Percentiles rank a stretch among this genome's conserved stretches.
Conservation (phyloP, 2,888 invertebrate species). For the Tubulanus polymorphus region DNA sequence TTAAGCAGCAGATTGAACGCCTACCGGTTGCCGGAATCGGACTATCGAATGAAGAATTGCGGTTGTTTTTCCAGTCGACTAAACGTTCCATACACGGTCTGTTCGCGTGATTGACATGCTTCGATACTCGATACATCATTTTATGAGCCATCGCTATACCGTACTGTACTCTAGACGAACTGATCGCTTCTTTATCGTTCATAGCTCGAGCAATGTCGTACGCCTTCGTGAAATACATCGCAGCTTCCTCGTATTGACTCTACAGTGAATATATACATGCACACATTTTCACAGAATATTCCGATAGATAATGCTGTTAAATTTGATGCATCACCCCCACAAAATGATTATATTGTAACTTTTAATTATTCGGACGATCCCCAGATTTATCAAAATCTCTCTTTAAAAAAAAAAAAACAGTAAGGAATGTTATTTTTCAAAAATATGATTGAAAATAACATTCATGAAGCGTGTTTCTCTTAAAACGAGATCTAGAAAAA, state of each 20-base stretch:
- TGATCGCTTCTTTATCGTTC: conserved; percentile 39
- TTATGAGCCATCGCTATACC: conserved; percentile 49
- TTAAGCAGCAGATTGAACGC: too few relatives aligned
- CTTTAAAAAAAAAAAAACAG: neutral
- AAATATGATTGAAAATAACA: neutral
- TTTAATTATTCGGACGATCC: too few relatives aligned
- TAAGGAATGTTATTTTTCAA: neutral
- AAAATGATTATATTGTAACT: too few relatives aligned
- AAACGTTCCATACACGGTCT: conserved; percentile 33
- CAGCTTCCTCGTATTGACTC: conserved; percentile 50
- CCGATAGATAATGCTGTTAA: too few relatives aligned
- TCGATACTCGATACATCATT: conserved; percentile 33
- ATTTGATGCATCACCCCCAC: too few relatives aligned
- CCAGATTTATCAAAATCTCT: too few relatives aligned
- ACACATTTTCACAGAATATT: too few relatives aligned
- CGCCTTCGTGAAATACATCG: conserved; percentile 50
- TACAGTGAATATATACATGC: too few relatives aligned
- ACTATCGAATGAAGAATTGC: conserved; percentile 33
- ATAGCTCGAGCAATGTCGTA: conserved; percentile 49
- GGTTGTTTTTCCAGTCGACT: conserved; percentile 46
- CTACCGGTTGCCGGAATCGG: conserved; percentile 29
- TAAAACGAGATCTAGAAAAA: too few relatives aligned
- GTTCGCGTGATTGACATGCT: conserved; percentile 31
- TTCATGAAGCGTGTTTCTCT: too few relatives aligned
- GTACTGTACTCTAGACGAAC: conserved; percentile 45